A percentile compares a stretch with the other conserved stretches of the same genome.
These are phyloP conservation scores for Speoplatyrhinus poulsoni DNA, from an alignment of 2,113 vertebrate genomes.

Conservation along the genomic window DNA sequence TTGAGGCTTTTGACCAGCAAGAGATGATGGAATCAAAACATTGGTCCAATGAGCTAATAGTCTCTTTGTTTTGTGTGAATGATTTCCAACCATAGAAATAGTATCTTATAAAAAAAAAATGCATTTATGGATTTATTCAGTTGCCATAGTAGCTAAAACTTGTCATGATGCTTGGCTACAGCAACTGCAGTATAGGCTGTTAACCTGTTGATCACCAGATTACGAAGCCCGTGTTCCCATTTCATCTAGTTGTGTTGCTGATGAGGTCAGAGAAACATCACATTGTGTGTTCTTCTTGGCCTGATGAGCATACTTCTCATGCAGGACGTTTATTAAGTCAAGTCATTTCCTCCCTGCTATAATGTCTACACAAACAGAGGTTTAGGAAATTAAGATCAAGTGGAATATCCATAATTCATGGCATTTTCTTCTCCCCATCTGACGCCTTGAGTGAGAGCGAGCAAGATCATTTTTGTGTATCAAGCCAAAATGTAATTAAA, in stretches of 20 bases:
- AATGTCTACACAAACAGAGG: constrained; percentile 25
- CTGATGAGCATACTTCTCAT: constrained; percentile 17
- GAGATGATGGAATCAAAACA: too few species aligned
- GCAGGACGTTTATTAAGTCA: constrained; percentile 18
- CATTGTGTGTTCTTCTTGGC: not conserved
- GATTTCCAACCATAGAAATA: too few species aligned
- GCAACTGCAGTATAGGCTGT: not conserved
- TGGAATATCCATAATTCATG: constrained; percentile 61
- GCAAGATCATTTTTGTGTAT: constrained; percentile 3
- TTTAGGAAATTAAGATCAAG: constrained; percentile 52
- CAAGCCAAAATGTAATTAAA: constrained; percentile 49
- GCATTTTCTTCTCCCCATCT: constrained; percentile 5
- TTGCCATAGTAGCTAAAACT: too few species aligned
- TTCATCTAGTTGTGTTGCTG: not conserved
- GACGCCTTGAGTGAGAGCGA: constrained; percentile 16
- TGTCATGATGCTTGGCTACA: not conserved
- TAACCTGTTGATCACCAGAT: not conserved
- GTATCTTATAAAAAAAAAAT: too few species aligned
- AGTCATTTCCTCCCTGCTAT: constrained; percentile 38
- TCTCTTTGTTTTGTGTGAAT: too few species aligned
- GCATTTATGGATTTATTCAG: too few species aligned
- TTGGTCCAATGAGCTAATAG: too few species aligned
- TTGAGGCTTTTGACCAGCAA: too few species aligned
- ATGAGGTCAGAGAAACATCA: constrained; percentile 7
- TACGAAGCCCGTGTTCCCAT: not conserved